Percentiles rank a stretch among this genome's conserved stretches.
These are phyloP conservation scores for Allolobophora icterica DNA, from an alignment of 2,888 invertebrate genomes.

Conservation along the genomic window DNA sequence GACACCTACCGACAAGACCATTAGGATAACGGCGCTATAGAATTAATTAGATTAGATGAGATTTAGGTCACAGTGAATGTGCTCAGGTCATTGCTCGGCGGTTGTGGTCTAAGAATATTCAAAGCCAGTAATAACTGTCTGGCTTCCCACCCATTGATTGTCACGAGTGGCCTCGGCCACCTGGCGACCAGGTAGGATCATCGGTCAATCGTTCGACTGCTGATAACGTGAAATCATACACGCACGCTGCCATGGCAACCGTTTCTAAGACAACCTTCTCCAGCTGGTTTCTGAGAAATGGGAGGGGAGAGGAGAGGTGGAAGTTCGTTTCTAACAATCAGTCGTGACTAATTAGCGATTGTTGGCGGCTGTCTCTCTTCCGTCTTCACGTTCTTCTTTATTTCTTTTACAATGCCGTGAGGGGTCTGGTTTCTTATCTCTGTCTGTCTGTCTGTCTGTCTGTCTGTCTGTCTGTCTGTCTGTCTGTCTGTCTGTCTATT, in stretches of 20 bases:
- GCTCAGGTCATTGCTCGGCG: background rate
- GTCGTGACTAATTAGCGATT: background rate
- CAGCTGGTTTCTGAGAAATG: background rate
- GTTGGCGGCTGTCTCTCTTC: background rate
- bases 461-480: background rate
- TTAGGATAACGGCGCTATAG: no score
- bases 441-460: background rate
- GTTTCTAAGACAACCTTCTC: background rate
- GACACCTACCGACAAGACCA: no score
- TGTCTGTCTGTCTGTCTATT: background rate
- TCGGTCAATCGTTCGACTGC: background rate
- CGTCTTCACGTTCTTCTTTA: background rate
- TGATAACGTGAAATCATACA: background rate
- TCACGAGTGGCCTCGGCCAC: background rate
- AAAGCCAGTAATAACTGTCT: background rate
- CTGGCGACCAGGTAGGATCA: background rate
- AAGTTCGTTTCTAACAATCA: background rate
- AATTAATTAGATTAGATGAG: background rate
- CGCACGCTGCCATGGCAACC: constrained; percentile 3
- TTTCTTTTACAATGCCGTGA: background rate
- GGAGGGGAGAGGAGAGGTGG: background rate
- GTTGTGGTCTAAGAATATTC: background rate
- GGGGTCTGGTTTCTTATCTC: background rate
- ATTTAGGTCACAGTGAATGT: background rate
- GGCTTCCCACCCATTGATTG: background rate